phyloP scores from a whole-genome alignment of 1,140 invertebrate species.

The Magallana angulata region DNA sequence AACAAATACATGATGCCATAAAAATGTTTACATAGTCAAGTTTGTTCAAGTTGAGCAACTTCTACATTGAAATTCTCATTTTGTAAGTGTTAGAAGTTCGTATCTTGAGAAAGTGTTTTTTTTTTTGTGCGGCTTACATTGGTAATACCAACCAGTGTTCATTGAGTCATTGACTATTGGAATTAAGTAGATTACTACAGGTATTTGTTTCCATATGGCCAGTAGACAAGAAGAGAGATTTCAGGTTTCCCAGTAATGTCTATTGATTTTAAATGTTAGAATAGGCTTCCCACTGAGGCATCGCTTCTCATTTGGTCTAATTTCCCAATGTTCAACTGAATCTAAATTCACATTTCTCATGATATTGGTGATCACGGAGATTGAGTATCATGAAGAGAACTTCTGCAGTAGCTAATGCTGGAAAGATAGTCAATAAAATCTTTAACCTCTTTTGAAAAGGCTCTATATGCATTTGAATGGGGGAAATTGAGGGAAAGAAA shows the following conservation, averaged over 20 bases:
- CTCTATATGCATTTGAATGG: not conserved
- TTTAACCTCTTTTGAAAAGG: not conserved
- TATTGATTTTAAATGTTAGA: slow-evolving; percentile 9
- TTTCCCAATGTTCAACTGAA: slow-evolving; percentile 7
- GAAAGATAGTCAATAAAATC: slow-evolving; percentile 16
- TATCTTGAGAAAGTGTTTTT: not conserved
- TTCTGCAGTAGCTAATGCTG: slow-evolving; percentile 2
- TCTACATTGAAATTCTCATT: too few relatives aligned
- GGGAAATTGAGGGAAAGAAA: not conserved
- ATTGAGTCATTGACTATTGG: not conserved
- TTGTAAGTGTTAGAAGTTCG: too few relatives aligned
- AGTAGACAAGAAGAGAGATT: slow-evolving; percentile 7
- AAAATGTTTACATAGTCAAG: too few relatives aligned
- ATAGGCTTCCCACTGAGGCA: not conserved
- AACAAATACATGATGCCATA: too few relatives aligned
- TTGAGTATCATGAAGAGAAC: not conserved
- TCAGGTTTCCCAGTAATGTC: not conserved
- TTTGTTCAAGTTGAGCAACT: too few relatives aligned
- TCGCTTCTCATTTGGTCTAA: slow-evolving; percentile 24
- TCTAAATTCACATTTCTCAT: slow-evolving; percentile 36
- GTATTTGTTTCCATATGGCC: not conserved
- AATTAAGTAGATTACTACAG: not conserved
- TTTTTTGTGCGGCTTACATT: not conserved
- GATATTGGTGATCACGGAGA: slow-evolving; percentile 27
- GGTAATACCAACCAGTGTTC: not conserved